A percentile compares a stretch with the other conserved stretches of the same genome.
These are phyloP conservation scores for Vidua macroura DNA, from an alignment of 2,113 vertebrate genomes.

Conservation along the genomic window DNA sequence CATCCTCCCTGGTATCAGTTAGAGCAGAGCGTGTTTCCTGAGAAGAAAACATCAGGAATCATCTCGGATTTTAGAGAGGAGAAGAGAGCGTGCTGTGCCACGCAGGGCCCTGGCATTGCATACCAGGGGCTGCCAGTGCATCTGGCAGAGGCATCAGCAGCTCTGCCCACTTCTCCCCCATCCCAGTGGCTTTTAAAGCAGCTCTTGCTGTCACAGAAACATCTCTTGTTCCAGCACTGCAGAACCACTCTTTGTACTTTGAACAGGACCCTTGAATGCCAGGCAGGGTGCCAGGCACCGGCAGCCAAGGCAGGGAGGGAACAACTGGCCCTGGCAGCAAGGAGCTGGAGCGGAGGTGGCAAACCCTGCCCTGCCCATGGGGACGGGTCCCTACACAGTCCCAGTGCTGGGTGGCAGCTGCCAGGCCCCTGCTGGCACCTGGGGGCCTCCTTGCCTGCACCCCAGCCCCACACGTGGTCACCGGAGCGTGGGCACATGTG, in stretches of 20 bases:
- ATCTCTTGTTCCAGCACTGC: neutral
- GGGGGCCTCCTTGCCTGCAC: neutral
- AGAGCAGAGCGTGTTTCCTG: neutral
- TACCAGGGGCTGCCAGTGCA: neutral
- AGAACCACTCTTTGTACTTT: slow-evolving; percentile 21
- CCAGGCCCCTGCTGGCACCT: neutral
- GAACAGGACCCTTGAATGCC: neutral
- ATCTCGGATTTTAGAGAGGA: neutral
- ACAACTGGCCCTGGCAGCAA: neutral
- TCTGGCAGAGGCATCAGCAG: neutral
- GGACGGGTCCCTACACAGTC: neutral
- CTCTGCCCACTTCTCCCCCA: neutral
- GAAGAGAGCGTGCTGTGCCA: neutral
- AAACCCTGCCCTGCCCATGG: neutral
- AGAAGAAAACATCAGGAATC: neutral
- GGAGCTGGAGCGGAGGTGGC: neutral
- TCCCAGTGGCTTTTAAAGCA: neutral
- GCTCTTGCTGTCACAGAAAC: neutral
- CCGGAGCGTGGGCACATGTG: rapidly evolving
- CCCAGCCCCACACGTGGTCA: rapidly evolving
- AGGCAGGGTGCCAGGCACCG: neutral
- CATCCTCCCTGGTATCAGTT: neutral
- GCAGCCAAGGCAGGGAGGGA: neutral
- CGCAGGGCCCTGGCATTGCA: neutral
- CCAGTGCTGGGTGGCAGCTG: neutral